phyloP scores from a whole-genome alignment of 2,113 vertebrate genomes.

The Willisornis vidua region DNA sequence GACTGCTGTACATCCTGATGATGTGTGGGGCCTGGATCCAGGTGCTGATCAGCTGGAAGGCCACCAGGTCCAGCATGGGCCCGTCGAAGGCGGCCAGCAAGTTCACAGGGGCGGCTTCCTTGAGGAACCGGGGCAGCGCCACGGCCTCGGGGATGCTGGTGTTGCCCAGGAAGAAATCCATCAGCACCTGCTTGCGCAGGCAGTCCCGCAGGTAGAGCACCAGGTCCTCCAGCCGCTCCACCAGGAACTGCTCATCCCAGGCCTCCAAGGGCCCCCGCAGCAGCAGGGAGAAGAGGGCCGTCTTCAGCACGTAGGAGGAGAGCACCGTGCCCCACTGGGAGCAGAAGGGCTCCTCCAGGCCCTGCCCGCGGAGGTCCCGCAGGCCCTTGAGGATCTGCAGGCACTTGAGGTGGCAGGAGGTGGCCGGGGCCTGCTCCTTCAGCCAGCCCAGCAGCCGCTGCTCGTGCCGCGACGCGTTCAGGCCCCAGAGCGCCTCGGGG shows the following conservation, averaged over 20 bases:
- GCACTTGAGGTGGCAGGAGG: conserved; percentile 86
- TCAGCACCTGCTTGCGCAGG: conserved; percentile 74
- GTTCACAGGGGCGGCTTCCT: conserved; percentile 75
- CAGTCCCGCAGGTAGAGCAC: conserved; percentile 77
- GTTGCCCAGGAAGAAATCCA: conserved; percentile 81
- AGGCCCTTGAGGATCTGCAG: conserved; percentile 87
- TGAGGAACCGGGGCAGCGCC: conserved; percentile 78
- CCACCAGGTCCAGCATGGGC: conserved; percentile 67
- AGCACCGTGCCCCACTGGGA: conserved; percentile 78
- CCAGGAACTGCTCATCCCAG: conserved; percentile 80
- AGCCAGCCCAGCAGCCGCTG: conserved; percentile 83
- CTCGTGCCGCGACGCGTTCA: conserved; percentile 82
- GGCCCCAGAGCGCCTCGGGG: conserved; percentile 75
- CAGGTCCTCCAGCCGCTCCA: conserved; percentile 80
- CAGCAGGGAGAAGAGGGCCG: conserved; percentile 77
- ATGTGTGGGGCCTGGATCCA: conserved; percentile 81
- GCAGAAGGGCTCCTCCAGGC: conserved; percentile 71
- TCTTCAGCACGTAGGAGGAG: conserved; percentile 84
- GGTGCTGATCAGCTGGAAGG: conserved; percentile 75
- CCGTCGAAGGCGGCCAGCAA: conserved; percentile 73
- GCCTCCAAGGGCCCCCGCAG: conserved; percentile 67
- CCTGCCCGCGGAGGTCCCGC: conserved; percentile 77
- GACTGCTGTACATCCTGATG: conserved; percentile 73
- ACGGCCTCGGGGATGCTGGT: conserved; percentile 71
- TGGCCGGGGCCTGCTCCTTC: conserved; percentile 75